Percentiles rank a stretch among this genome's conserved stretches.
These are phyloP conservation scores for Venustaconcha ellipsiformis DNA, from an alignment of 1,140 invertebrate species.

Conservation along the genomic window DNA sequence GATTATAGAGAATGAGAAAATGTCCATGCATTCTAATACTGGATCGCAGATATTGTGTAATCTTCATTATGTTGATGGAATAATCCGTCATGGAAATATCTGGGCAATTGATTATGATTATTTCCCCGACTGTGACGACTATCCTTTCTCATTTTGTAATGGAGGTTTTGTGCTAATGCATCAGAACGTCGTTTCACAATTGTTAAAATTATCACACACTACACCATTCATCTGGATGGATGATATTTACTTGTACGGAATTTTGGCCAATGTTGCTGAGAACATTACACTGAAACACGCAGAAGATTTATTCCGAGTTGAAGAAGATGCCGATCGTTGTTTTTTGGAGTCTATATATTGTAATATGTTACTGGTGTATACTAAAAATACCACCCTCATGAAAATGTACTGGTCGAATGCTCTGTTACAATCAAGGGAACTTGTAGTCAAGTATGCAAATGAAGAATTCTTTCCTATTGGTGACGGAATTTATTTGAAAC, in stretches of 20 bases:
- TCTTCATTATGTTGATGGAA: not conserved
- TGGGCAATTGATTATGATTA: constrained; percentile 16
- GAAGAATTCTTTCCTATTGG: too few species aligned
- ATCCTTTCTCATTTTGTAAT: constrained; percentile 62
- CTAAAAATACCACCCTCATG: too few species aligned
- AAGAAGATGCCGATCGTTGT: too few species aligned
- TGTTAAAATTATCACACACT: constrained; percentile 46
- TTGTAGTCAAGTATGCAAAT: too few species aligned
- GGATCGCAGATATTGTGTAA: constrained; percentile 24
- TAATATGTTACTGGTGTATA: too few species aligned
- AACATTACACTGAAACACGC: too few species aligned
- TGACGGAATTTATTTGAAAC: too few species aligned
- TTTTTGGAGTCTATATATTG: too few species aligned
- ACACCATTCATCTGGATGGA: constrained; percentile 65
- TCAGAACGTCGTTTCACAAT: constrained; percentile 52
- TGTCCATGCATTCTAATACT: not conserved
- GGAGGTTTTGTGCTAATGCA: constrained; percentile 64
- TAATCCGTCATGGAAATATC: constrained; percentile 9
- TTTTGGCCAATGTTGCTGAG: constrained; percentile 12
- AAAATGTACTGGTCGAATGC: too few species aligned
- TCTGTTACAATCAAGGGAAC: too few species aligned
- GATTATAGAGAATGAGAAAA: too few species aligned
- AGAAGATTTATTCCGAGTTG: too few species aligned
- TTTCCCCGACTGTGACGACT: constrained; percentile 5
- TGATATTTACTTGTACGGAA: constrained; percentile 65